Conservation (phyloP, 2,797 vertebrate genomes). For the Anisognathus igniventris region DNA sequence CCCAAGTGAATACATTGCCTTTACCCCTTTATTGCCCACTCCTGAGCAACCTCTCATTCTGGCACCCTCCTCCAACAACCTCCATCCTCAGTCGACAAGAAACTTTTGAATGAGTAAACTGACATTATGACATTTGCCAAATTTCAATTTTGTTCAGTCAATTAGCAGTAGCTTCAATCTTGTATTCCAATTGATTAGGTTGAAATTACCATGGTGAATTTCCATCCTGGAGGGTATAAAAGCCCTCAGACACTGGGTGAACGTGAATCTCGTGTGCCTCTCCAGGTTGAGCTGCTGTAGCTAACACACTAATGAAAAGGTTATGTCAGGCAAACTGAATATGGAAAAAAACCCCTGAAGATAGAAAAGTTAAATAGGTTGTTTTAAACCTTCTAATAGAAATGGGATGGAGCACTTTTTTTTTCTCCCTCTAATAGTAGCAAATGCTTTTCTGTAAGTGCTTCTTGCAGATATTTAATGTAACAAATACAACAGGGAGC, state of each 20-base stretch:
- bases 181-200: constrained; percentile 22
- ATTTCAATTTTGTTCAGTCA: background rate
- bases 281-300: background rate
- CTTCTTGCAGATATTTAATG: constrained; percentile 32
- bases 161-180: background rate
- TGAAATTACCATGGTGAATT: constrained; percentile 20
- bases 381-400: constrained; percentile 22
- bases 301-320: background rate
- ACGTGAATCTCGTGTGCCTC: fast-evolving
- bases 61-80: background rate
- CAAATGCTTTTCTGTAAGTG: background rate
- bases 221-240: constrained; percentile 22
- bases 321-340: background rate
- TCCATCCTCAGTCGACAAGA: background rate
- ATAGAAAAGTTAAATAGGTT: constrained; percentile 15
- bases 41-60: background rate
- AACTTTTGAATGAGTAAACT: background rate
- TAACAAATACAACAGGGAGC: constrained; percentile 43
- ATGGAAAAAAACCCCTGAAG: background rate
- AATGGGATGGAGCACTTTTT: background rate
- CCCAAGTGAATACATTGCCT: background rate
- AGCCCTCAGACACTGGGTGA: background rate
- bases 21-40: fast-evolving
- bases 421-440: background rate
- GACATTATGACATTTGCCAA: background rate